Evolutionary conservation across 2,888 invertebrate genomes (phyloP), one percentile per base, ranked within the genome.

Genomic region (Drosophila diplacantha): DNA sequence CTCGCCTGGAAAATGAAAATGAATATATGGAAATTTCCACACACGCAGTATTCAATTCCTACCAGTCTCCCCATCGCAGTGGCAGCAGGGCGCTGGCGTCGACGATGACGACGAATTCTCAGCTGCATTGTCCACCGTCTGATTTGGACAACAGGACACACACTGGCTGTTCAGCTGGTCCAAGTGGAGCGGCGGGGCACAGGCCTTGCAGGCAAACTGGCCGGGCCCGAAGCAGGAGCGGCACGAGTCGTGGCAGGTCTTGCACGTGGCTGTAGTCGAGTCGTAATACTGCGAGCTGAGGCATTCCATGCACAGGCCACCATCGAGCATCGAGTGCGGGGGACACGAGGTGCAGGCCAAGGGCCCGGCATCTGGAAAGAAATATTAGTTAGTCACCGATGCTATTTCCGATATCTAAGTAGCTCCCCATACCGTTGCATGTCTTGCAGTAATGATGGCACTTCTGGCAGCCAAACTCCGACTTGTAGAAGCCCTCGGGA

Each of bases 401-500:
- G n/a, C 3, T 11, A 5, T 20, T 20, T n/a, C 1, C n/a, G 0
- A n/a, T 3, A 16, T 24, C 6, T 18, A 6, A 9, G 5, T 2
- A 26, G 2, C 12, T 29, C 12, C 1, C 3, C 24, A 2, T 50
- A 92, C 96, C 96, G 86, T 93, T 93, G 87, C 96, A 96, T 76
- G 95, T 95, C 72, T 93, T 92, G 88, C 96, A 96, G 84, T 94
- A 94, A 87, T 95, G 94, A 89, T 96, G 95, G 89, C 96, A 96
- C 87, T 94, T 95, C 72, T 94, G 93, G 85, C 96, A 96, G 9
- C 94, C 95, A 78, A 92, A 94, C 70, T 92, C 91, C 5, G 93
- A 93, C 88, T 94, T 93, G 89, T 94, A 96, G 89, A 94, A 95
- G 38, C 95, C 95, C 88, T 94, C 93, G 0, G 96, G 95, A 87